These are phyloP conservation scores for Uromys caudimaculatus DNA, from an alignment of 2,797 vertebrate genomes.

Conservation along the genomic window DNA sequence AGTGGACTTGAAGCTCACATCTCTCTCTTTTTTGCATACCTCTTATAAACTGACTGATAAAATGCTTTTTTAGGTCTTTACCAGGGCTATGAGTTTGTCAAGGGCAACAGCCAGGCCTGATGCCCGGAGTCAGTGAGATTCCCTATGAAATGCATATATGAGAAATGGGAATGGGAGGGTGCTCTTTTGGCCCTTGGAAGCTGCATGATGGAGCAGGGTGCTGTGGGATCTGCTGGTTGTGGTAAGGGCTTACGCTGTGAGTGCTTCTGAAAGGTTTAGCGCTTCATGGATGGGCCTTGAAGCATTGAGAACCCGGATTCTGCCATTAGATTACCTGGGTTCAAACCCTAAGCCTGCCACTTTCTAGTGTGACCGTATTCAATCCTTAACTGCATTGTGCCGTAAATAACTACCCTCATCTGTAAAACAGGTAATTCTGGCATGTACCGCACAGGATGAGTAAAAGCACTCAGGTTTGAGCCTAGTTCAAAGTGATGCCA, in stretches of 20 bases:
- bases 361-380: slow-evolving; percentile 46
- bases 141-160: slow-evolving; percentile 15
- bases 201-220: slow-evolving; percentile 12
- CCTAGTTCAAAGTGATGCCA: slow-evolving; percentile 13
- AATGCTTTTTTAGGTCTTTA: slow-evolving; percentile 9
- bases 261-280: slow-evolving; percentile 43
- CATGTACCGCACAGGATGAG: background rate
- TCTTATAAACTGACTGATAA: background rate
- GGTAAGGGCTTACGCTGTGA: slow-evolving; percentile 47
- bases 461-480: slow-evolving; percentile 18
- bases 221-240: slow-evolving; percentile 42
- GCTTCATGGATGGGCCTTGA: background rate
- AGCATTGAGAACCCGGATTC: slow-evolving; percentile 33
- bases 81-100: background rate
- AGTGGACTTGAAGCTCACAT: slow-evolving; percentile 34
- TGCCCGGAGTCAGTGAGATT: background rate
- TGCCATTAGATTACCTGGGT: slow-evolving; percentile 52
- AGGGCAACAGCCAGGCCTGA: slow-evolving; percentile 13
- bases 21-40: too few species aligned
- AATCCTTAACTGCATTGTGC: slow-evolving; percentile 24
- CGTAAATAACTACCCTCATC: background rate
- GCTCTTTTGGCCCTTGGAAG: slow-evolving; percentile 45
- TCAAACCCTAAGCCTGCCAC: slow-evolving; percentile 42
- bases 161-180: slow-evolving; percentile 50
- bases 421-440: slow-evolving; percentile 48